phyloP scores from a whole-genome alignment of 2,797 vertebrate species.

The Siniperca undulata region DNA sequence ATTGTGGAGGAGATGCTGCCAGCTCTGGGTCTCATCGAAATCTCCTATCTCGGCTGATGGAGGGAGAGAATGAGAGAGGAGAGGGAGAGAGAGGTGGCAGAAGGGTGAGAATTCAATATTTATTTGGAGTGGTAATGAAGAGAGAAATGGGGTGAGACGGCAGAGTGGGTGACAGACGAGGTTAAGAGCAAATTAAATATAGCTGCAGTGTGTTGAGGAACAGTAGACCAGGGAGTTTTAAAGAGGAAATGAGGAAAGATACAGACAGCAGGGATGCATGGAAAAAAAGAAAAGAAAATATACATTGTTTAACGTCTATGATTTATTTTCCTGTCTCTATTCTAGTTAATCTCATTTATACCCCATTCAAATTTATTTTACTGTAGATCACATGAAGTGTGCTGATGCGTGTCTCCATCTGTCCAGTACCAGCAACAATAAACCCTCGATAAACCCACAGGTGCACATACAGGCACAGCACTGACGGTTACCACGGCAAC shows the following conservation, averaged over 20 bases:
- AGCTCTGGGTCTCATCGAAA: slow-evolving; percentile 93
- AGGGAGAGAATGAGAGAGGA: slow-evolving; percentile 7
- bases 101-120: not conserved
- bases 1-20: slow-evolving; percentile 93
- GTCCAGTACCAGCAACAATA: slow-evolving; percentile 45
- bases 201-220: not conserved
- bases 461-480: slow-evolving; percentile 9
- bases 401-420: slow-evolving; percentile 49
- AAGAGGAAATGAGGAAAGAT: not conserved
- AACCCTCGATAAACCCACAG: slow-evolving; percentile 36
- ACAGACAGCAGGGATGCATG: not conserved
- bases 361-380: not conserved
- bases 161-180: not conserved
- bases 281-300: not conserved
- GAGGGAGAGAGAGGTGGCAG: not conserved
- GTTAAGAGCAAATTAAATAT: slow-evolving; percentile 7
- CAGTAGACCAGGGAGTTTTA: not conserved
- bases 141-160: not conserved
- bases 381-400: slow-evolving; percentile 20
- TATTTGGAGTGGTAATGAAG: slow-evolving; percentile 8
- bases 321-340: not conserved
- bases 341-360: not conserved
- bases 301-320: not conserved
- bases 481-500: slow-evolving; percentile 63
- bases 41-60: slow-evolving; percentile 93